phyloP scores from a whole-genome alignment of 2,113 vertebrate genomes.

The Rhynchomys soricoides region DNA sequence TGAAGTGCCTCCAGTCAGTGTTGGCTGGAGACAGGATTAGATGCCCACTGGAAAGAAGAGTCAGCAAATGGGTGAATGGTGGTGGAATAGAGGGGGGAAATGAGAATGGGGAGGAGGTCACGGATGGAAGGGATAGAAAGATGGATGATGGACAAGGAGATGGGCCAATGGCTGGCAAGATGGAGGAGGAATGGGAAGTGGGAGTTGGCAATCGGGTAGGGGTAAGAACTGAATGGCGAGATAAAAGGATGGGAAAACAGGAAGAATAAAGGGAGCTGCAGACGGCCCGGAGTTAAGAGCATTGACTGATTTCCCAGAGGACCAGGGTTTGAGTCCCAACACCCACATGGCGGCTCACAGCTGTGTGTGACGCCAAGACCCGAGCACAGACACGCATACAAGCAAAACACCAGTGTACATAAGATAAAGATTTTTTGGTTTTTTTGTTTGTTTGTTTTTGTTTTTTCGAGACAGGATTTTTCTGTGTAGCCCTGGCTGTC shows the following conservation, averaged over 20 bases:
- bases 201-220: too few species aligned
- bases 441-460: too few species aligned
- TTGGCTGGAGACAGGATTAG: neutral
- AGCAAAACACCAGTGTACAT: neutral
- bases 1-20: neutral
- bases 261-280: neutral
- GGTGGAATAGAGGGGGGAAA: neutral
- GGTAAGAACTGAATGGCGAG: too few species aligned
- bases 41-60: fast-evolving
- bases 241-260: fast-evolving
- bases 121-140: fast-evolving
- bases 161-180: neutral
- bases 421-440: neutral
- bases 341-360: neutral
- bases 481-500: too few species aligned
- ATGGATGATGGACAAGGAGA: too few species aligned
- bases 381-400: neutral
- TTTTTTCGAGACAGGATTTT: too few species aligned
- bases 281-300: neutral
- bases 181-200: neutral
- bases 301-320: neutral
- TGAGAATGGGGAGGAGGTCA: fast-evolving
- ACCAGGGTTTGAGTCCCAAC: neutral
- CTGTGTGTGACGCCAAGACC: neutral
- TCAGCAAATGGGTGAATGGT: fast-evolving